Percentiles rank a stretch among this genome's conserved stretches.
phyloP scores from a whole-genome alignment of 2,113 vertebrate genomes.

The Sylvia atricapilla region DNA sequence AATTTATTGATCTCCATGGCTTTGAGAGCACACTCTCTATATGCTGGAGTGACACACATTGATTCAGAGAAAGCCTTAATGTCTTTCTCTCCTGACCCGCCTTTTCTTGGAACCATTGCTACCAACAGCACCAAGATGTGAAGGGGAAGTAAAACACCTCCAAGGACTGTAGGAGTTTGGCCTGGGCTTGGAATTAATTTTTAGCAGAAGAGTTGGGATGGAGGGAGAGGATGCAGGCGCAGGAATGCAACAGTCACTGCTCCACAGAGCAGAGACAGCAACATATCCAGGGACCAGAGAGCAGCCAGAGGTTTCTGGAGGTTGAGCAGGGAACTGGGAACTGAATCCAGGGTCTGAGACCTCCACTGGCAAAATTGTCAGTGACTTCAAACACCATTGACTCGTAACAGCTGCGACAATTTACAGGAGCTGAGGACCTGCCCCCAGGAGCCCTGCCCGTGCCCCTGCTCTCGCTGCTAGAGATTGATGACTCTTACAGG shows the following conservation, averaged over 20 bases:
- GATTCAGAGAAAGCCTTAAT: not conserved
- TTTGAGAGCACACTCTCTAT: not conserved
- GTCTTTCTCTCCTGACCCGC: not conserved
- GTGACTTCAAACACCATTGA: conserved; percentile 45
- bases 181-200: not conserved
- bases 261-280: fast-evolving
- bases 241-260: fast-evolving
- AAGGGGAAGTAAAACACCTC: not conserved
- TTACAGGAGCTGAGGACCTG: conserved; percentile 52
- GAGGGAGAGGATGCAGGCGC: not conserved
- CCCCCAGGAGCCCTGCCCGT: conserved; percentile 38
- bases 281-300: not conserved
- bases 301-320: not conserved
- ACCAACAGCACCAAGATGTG: not conserved
- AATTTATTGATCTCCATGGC: not conserved
- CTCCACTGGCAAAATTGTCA: not conserved
- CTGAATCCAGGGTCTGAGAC: not conserved
- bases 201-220: not conserved
- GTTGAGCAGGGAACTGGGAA: not conserved
- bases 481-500: conserved; percentile 65
- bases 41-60: not conserved
- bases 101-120: not conserved
- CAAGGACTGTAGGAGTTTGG: not conserved
- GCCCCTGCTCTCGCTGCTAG: conserved; percentile 32
- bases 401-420: conserved; percentile 32